Evolutionary conservation across 2,888 invertebrate genomes (phyloP).

Genomic region (Nebria salina): DNA sequence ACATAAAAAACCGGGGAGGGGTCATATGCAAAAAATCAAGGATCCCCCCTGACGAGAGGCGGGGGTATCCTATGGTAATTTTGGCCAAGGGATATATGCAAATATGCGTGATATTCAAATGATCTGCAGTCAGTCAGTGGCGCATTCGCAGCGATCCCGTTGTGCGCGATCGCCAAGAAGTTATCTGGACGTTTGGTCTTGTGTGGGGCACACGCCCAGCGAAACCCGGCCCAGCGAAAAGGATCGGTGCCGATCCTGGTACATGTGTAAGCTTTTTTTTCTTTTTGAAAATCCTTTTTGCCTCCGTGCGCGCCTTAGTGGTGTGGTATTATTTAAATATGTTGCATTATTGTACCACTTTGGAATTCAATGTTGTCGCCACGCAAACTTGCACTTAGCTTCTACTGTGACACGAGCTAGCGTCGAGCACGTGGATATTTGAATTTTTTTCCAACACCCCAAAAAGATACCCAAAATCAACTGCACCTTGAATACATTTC

Average conservation of each 20-base stretch:
- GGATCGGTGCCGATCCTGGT: not conserved
- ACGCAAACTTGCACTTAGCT: not conserved
- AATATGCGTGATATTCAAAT: constrained; percentile 27
- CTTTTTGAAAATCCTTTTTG: not conserved
- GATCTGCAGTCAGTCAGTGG: not conserved
- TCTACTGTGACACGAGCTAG: not conserved
- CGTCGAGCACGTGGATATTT: not conserved
- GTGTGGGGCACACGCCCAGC: not conserved
- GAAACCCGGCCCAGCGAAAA: not conserved
- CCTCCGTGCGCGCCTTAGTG: not conserved
- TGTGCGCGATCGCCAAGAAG: not conserved
- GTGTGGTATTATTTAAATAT: not conserved
- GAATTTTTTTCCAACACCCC: not conserved
- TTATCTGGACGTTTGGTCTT: not conserved
- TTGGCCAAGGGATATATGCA: constrained; percentile 47
- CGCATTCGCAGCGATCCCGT: not conserved
- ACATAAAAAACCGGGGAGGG: constrained; percentile 10
- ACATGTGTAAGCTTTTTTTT: not conserved
- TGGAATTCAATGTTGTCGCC: not conserved
- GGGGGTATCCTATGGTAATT: constrained; percentile 45
- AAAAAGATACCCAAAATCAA: not conserved
- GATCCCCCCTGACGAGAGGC: too few species aligned
- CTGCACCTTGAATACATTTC: not conserved
- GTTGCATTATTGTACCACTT: constrained; percentile 1
- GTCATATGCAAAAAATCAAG: constrained; percentile 28